Conservation (phyloP, 1,140 invertebrate genomes). For the Heliconius nattereri region DNA sequence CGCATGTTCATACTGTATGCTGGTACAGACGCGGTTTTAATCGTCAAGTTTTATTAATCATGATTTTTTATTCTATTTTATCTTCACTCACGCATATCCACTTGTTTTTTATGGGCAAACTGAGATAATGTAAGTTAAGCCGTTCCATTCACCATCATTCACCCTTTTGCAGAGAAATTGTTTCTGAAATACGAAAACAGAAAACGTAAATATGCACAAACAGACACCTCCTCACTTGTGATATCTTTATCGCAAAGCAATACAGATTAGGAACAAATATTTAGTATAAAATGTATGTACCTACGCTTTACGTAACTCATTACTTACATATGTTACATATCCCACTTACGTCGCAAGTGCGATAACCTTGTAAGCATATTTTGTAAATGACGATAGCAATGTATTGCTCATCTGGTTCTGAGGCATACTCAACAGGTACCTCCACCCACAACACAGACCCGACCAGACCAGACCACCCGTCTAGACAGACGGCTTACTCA, state of each 20-base stretch:
- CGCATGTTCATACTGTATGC: neutral
- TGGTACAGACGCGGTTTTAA: neutral
- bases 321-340: neutral
- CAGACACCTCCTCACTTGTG: too few relatives aligned
- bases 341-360: neutral
- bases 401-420: too few relatives aligned
- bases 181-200: too few relatives aligned
- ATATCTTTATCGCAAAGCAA: neutral
- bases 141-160: too few relatives aligned
- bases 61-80: neutral
- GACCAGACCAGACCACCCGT: constrained; percentile 4
- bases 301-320: neutral
- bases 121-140: too few relatives aligned
- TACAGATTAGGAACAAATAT: neutral
- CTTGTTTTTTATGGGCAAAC: neutral
- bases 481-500: constrained; percentile 27
- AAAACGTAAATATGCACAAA: too few relatives aligned
- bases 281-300: neutral
- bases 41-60: neutral
- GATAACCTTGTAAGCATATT: neutral
- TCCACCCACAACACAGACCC: too few relatives aligned
- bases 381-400: too few relatives aligned
- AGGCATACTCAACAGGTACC: too few relatives aligned
- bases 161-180: too few relatives aligned
- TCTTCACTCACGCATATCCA: neutral